phyloP scores from a whole-genome alignment of 2,113 vertebrate genomes.

The Talpa occidentalis region DNA sequence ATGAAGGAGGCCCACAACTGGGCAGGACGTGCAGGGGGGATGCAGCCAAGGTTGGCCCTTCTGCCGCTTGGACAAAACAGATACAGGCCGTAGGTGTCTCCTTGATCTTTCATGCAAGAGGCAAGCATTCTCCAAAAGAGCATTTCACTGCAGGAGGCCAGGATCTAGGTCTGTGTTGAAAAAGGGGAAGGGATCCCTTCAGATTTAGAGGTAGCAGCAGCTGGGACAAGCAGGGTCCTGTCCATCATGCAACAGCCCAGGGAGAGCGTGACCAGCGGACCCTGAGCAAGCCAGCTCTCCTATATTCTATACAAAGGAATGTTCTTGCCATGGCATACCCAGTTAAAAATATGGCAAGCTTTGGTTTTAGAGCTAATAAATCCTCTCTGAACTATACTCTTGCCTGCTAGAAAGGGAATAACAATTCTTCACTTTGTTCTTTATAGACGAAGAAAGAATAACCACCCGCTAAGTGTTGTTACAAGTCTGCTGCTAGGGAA shows the following conservation, averaged over 20 bases:
- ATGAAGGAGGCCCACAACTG: background rate
- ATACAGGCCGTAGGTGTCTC: background rate
- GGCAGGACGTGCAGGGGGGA: background rate
- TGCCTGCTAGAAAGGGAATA: background rate
- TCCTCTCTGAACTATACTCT: background rate
- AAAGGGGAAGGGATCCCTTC: background rate
- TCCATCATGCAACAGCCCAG: background rate
- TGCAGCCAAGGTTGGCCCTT: background rate
- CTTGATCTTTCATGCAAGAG: background rate
- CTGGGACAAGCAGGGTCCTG: background rate
- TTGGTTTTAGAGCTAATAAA: conserved; percentile 51
- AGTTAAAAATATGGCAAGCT: background rate
- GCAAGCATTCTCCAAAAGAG: background rate
- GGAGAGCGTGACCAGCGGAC: background rate
- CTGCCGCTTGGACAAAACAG: background rate
- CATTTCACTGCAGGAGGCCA: background rate
- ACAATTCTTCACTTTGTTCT: conserved; percentile 15
- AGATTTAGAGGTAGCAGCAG: background rate
- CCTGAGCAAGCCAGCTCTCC: background rate
- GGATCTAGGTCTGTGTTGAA: background rate
- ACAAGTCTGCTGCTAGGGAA: conserved; percentile 16
- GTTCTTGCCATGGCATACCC: background rate
- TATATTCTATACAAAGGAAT: background rate
- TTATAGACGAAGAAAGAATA: conserved; percentile 1
- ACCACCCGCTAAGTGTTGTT: background rate